These are phyloP conservation scores for Paramormyrops hopkinsi DNA, from an alignment of 2,797 vertebrate species.

Conservation along the genomic window DNA sequence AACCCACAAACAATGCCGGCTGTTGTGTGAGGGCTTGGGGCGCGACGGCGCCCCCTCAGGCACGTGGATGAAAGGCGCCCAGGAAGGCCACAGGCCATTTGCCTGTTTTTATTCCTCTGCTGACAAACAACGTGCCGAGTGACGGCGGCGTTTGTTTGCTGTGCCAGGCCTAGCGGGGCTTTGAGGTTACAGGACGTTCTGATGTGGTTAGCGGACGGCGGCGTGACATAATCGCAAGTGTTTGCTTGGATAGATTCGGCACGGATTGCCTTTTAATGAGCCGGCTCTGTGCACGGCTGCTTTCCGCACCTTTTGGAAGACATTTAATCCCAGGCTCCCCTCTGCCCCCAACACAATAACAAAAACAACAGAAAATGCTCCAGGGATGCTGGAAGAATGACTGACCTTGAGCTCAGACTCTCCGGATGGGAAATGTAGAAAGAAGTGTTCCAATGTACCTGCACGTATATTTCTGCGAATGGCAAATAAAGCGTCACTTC, in stretches of 20 bases:
- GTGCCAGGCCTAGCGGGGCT: constrained; percentile 43
- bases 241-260: constrained; percentile 62
- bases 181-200: constrained; percentile 63
- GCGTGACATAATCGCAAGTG: constrained; percentile 64
- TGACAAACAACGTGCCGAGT: constrained; percentile 55
- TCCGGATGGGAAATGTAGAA: background rate
- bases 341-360: constrained; percentile 40
- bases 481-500: background rate
- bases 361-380: constrained; percentile 10
- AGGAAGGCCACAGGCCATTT: constrained; percentile 3
- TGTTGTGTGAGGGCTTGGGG: constrained; percentile 43
- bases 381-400: background rate
- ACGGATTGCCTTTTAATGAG: constrained; percentile 66
- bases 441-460: background rate
- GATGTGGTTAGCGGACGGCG: constrained; percentile 59
- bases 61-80: constrained; percentile 51
- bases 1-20: constrained; percentile 48
- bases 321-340: constrained; percentile 40
- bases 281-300: constrained; percentile 51
- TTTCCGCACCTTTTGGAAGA: constrained; percentile 61
- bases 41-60: constrained; percentile 27
- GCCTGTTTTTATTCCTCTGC: constrained; percentile 36
- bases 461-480: background rate
- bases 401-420: background rate
- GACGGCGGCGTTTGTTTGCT: constrained; percentile 52